A percentile compares a stretch with the other conserved stretches of the same genome.
phyloP scores from a whole-genome alignment of 2,888 invertebrate species.

The Slavum lentiscoides region DNA sequence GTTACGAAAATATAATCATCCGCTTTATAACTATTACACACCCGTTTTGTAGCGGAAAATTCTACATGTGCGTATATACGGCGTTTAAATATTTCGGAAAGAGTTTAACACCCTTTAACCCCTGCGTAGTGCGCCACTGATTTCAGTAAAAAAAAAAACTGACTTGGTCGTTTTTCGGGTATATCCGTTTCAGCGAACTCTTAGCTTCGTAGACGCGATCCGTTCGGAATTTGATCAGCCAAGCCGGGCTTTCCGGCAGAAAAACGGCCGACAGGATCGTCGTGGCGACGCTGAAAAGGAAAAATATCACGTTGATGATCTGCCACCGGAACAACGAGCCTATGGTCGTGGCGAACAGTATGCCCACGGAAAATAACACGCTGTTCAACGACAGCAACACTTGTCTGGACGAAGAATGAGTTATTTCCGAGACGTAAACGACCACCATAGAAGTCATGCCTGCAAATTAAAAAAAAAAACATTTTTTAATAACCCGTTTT shows the following conservation, averaged over 20 bases:
- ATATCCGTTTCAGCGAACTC: conserved; percentile 32
- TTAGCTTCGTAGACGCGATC: background rate
- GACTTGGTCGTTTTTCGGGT: conserved; percentile 47
- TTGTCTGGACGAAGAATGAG: conserved; percentile 63
- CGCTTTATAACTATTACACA: too few relatives aligned
- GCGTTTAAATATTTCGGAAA: too few relatives aligned
- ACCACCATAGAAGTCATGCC: conserved; percentile 64
- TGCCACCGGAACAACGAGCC: conserved; percentile 63
- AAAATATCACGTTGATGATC: conserved; percentile 24
- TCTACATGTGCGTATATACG: too few relatives aligned
- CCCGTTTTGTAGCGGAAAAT: too few relatives aligned
- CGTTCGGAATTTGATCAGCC: conserved; percentile 46
- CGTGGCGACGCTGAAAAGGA: conserved; percentile 33
- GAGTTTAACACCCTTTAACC: too few relatives aligned
- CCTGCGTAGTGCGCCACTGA: too few relatives aligned
- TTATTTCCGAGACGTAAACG: conserved; percentile 66
- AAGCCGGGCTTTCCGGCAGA: conserved; percentile 54
- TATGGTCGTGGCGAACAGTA: conserved; percentile 64
- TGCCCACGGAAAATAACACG: conserved; percentile 66
- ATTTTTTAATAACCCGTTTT: too few relatives aligned
- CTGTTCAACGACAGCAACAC: conserved; percentile 66
- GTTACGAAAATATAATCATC: too few relatives aligned
- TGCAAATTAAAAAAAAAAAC: conserved; percentile 52
- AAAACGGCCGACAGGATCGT: conserved; percentile 6
- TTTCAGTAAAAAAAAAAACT: background rate